phyloP scores from a whole-genome alignment of 2,113 vertebrate genomes.

The Onychorhynchus coronatus region DNA sequence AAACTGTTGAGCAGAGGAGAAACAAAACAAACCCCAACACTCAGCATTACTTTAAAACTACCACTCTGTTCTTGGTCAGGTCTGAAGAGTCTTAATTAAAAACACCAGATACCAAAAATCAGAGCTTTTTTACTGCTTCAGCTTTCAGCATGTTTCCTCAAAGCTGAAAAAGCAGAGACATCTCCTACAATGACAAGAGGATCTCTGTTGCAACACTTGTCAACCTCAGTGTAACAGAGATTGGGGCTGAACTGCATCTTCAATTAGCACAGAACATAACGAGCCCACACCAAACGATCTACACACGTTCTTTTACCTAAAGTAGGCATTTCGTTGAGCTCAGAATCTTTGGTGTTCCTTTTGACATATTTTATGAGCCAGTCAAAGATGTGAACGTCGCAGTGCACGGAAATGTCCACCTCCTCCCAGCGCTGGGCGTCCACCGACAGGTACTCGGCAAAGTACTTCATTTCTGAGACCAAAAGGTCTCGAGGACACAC shows the following conservation, averaged over 20 bases:
- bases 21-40: background rate
- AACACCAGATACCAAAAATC: background rate
- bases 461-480: slow-evolving; percentile 96
- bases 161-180: background rate
- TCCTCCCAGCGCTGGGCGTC: slow-evolving; percentile 96
- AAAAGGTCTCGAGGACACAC: slow-evolving; percentile 92
- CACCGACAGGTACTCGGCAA: slow-evolving; percentile 92
- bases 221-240: background rate
- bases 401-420: slow-evolving; percentile 98
- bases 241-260: background rate
- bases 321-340: slow-evolving; percentile 80
- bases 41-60: background rate
- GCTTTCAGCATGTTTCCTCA: background rate
- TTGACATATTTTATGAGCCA: slow-evolving; percentile 97
- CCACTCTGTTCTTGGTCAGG: background rate
- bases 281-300: background rate
- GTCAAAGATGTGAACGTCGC: slow-evolving; percentile 96
- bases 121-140: background rate
- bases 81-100: background rate
- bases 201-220: background rate
- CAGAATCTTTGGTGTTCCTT: slow-evolving; percentile 81
- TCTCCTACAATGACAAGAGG: background rate
- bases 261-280: background rate
- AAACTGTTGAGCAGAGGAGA: background rate
- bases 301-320: slow-evolving; percentile 80